phyloP scores from a whole-genome alignment of 2,888 invertebrate genomes.

The Laothoe populi region DNA sequence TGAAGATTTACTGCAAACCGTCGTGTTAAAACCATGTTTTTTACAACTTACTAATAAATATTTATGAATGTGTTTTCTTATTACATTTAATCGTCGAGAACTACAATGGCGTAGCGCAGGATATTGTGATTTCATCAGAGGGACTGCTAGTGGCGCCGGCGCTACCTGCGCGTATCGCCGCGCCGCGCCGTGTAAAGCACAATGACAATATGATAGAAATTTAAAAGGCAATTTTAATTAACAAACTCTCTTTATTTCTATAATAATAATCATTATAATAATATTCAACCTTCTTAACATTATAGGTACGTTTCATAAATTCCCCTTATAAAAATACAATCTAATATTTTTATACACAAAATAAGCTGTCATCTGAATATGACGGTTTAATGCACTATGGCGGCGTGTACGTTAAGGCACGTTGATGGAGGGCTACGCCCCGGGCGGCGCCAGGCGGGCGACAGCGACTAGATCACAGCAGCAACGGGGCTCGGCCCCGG shows the following conservation, averaged over 20 bases:
- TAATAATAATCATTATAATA: slow-evolving; percentile 71
- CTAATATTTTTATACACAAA: slow-evolving; percentile 78
- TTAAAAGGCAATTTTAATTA: slow-evolving; percentile 67
- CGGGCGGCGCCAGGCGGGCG: slow-evolving; percentile 80
- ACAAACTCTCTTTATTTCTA: slow-evolving; percentile 78
- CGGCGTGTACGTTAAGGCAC: slow-evolving; percentile 82
- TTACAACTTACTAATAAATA: too few relatives aligned
- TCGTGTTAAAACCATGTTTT: too few relatives aligned
- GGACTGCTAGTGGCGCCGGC: slow-evolving; percentile 56
- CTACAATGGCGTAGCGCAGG: background rate
- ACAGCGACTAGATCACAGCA: slow-evolving; percentile 83
- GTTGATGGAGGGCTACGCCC: slow-evolving; percentile 80
- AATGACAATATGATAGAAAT: slow-evolving; percentile 40
- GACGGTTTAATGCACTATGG: slow-evolving; percentile 82
- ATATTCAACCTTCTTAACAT: slow-evolving; percentile 51
- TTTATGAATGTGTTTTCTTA: too few relatives aligned
- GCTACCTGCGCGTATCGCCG: slow-evolving; percentile 73
- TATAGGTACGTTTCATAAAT: slow-evolving; percentile 79
- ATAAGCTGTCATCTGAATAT: slow-evolving; percentile 75
- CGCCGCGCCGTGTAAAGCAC: slow-evolving; percentile 35
- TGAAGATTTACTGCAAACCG: too few relatives aligned
- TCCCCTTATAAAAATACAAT: slow-evolving; percentile 83
- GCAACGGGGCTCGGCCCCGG: slow-evolving; percentile 68
- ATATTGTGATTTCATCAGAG: slow-evolving; percentile 1
- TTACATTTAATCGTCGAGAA: too few relatives aligned